phyloP scores from a whole-genome alignment of 2,888 invertebrate species.

The Drepanosiphum platanoidis region DNA sequence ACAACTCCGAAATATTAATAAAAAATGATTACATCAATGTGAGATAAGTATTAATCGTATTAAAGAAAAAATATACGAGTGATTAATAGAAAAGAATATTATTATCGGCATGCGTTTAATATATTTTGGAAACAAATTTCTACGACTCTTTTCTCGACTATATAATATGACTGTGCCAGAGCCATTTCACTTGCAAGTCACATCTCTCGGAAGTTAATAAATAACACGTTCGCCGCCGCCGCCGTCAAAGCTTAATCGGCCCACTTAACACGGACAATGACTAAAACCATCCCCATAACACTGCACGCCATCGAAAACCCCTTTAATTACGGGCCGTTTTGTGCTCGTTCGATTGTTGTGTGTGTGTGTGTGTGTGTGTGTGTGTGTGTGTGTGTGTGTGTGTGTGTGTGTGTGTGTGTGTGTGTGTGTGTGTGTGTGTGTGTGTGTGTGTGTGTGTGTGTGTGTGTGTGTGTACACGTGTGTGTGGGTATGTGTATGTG shows the following conservation, averaged over 20 bases:
- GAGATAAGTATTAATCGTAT: too few relatives aligned
- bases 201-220: slow-evolving; percentile 24
- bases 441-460: background rate
- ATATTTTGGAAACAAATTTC: background rate
- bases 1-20: too few relatives aligned
- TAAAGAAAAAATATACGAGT: too few relatives aligned
- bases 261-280: slow-evolving; percentile 60
- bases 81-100: too few relatives aligned
- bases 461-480: background rate
- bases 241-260: slow-evolving; percentile 47
- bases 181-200: slow-evolving; percentile 15
- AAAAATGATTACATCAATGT: too few relatives aligned
- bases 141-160: background rate
- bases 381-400: background rate
- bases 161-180: background rate
- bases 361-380: background rate
- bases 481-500: too few relatives aligned
- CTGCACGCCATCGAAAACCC: slow-evolving; percentile 20
- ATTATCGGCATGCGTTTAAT: background rate
- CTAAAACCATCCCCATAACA: slow-evolving; percentile 3
- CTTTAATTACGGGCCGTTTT: slow-evolving; percentile 51
- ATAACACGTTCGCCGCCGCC: slow-evolving; percentile 24
- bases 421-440: background rate
- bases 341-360: slow-evolving; percentile 46
- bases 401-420: background rate